A percentile compares a stretch with the other conserved stretches of the same genome.
phyloP scores from a whole-genome alignment of 2,888 invertebrate genomes.

The Oasisia sp. region DNA sequence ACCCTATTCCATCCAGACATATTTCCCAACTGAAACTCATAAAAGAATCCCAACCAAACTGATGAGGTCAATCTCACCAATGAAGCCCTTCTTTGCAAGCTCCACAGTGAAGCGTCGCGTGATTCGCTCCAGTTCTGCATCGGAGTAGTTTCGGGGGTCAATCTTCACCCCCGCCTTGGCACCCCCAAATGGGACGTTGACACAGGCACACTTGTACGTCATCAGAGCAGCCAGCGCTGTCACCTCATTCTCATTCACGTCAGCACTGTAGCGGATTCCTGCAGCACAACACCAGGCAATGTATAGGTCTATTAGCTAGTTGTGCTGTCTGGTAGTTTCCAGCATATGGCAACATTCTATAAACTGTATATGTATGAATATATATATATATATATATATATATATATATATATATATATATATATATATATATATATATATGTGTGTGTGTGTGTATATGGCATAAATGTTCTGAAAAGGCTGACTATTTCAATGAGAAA shows the following conservation, averaged over 20 bases:
- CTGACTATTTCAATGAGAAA: no score
- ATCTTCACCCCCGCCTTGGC: conserved; percentile 92
- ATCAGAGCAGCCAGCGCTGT: conserved; percentile 95
- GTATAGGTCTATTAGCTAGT: no score
- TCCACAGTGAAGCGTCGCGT: conserved; percentile 94
- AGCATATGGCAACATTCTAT: no score
- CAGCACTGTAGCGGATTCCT: conserved; percentile 95
- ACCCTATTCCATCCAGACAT: no score
- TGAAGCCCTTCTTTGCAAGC: conserved; percentile 94
- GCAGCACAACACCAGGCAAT: conserved; percentile 39
- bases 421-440: no score
- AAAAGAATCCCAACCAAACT: background rate
- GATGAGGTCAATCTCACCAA: conserved; percentile 71
- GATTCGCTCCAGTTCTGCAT: conserved; percentile 94
- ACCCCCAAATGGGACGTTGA: conserved; percentile 98
- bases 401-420: no score
- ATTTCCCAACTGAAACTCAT: background rate
- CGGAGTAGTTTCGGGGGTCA: conserved; percentile 90
- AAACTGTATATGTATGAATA: no score
- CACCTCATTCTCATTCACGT: conserved; percentile 93
- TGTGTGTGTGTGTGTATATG: no score
- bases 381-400: no score
- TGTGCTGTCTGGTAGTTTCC: no score
- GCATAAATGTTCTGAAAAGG: no score
- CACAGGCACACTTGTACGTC: conserved; percentile 99